Evolutionary conservation across 2,888 invertebrate genomes (phyloP).

Genomic region (Xylocampa areola): DNA sequence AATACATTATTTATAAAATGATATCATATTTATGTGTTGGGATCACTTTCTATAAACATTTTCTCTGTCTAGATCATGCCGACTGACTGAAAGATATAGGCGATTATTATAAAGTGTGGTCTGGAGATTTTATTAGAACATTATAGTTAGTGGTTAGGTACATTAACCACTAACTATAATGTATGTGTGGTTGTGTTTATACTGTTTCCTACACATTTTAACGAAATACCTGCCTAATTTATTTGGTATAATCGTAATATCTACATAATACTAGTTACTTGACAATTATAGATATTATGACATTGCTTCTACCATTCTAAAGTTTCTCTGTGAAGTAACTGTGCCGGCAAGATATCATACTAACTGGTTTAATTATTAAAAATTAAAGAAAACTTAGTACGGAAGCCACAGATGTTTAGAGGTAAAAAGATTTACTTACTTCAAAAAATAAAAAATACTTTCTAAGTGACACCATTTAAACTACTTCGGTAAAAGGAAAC

Average conservation of each 20-base stretch:
- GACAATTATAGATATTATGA: too few relatives aligned
- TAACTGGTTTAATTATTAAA: too few relatives aligned
- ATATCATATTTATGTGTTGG: neutral
- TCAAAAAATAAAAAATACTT: neutral
- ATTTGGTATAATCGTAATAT: too few relatives aligned
- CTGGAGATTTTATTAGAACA: constrained; percentile 1
- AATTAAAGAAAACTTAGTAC: neutral
- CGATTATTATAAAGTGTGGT: constrained; percentile 4
- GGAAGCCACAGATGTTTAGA: neutral
- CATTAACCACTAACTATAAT: too few relatives aligned
- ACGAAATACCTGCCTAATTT: too few relatives aligned
- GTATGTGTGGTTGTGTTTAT: too few relatives aligned
- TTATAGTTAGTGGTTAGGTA: too few relatives aligned
- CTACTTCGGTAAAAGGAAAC: constrained; percentile 21
- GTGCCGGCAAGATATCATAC: too few relatives aligned
- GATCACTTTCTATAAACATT: constrained; percentile 30
- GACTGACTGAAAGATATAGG: constrained; percentile 3
- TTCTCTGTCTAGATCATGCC: neutral
- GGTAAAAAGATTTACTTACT: neutral
- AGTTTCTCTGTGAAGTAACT: too few relatives aligned
- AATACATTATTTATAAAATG: constrained; percentile 5
- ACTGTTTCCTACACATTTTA: too few relatives aligned
- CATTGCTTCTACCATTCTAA: too few relatives aligned
- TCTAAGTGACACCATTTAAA: constrained; percentile 11
- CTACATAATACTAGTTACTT: too few relatives aligned